Evolutionary conservation across 2,888 invertebrate genomes (phyloP), one percentile per base, ranked within the genome.

Genomic region (Plebejus argus): DNA sequence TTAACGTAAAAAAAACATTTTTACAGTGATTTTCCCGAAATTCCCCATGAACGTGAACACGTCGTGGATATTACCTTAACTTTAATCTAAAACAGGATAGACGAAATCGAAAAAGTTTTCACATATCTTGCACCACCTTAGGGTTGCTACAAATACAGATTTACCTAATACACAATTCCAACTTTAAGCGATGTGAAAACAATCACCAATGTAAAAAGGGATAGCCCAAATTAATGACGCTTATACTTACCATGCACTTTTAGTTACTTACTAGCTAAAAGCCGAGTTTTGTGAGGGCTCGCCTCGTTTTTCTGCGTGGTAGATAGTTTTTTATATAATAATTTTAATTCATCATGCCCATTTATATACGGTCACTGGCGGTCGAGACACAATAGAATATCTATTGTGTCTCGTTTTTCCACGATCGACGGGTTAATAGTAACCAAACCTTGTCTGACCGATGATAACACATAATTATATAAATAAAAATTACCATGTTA

Each of bases 71-170:
- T 33, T 15, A 66, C 66, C 28, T 6, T 66, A 66, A 66, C 15
- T 66, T 66, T 33, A 66, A 66, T 66, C 66, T 66, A 66, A 66
- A 66, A 66, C 28, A 1, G 66, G 28, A 61, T 28, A 61, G 23
- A 61, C 23, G 23, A 66, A 66, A 66, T 66, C 66, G 66, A 66
- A 66, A 66, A 66, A 66, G 66, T 66, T 66, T 66, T 66, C 28
- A 66, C 66, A 66, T 33, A 66, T 66, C 28, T 66, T 28, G 28
- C 28, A 66, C 28, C 28, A 33, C 33, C 28, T 66, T 28, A 66
- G 61, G 28, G 61, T 23, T 23, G 66, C 28, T 66, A 33, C 28
- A 66, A 66, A 18, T 66, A 66, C 28, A 66, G 23, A 23, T 10
- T 66, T 28, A 66, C 66, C 15, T 33, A 28, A 66, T 33, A 66